A percentile compares a stretch with the other conserved stretches of the same genome.
These are phyloP conservation scores for Neostethus bicornis DNA, from an alignment of 2,797 vertebrate genomes.

Conservation along the genomic window DNA sequence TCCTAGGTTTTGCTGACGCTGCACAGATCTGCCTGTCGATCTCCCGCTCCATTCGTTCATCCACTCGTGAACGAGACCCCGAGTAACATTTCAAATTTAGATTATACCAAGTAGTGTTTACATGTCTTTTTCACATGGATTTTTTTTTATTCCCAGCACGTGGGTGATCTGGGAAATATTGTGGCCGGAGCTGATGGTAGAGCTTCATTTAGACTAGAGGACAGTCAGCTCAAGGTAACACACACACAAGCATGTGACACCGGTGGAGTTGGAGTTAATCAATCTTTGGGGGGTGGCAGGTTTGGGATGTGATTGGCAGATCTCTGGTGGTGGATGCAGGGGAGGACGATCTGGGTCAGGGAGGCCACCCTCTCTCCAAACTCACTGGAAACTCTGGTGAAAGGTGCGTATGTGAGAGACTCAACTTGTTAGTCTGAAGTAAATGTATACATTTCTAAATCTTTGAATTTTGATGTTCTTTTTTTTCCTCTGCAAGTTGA, in stretches of 20 bases:
- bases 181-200: constrained; percentile 78
- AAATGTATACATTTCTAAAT: too few species aligned
- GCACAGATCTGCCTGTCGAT: too few species aligned
- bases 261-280: background rate
- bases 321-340: constrained; percentile 87
- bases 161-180: constrained; percentile 90
- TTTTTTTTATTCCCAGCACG: constrained; percentile 77
- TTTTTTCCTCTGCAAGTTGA: too few species aligned
- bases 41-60: too few species aligned
- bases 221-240: constrained; percentile 84
- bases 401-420: constrained; percentile 70
- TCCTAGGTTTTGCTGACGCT: too few species aligned
- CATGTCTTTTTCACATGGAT: background rate
- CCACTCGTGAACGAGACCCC: too few species aligned
- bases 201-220: constrained; percentile 86
- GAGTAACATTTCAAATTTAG: too few species aligned
- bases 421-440: background rate
- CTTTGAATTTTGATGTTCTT: too few species aligned
- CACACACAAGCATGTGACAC: constrained; percentile 2
- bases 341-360: constrained; percentile 89
- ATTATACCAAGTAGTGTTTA: background rate
- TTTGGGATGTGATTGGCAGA: constrained; percentile 91
- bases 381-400: constrained; percentile 89
- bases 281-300: constrained; percentile 67
- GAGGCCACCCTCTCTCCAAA: constrained; percentile 83